Base-by-base conservation (phyloP, 2,113 vertebrate genomes). In the Tretioscincus oriximinensis region DNA sequence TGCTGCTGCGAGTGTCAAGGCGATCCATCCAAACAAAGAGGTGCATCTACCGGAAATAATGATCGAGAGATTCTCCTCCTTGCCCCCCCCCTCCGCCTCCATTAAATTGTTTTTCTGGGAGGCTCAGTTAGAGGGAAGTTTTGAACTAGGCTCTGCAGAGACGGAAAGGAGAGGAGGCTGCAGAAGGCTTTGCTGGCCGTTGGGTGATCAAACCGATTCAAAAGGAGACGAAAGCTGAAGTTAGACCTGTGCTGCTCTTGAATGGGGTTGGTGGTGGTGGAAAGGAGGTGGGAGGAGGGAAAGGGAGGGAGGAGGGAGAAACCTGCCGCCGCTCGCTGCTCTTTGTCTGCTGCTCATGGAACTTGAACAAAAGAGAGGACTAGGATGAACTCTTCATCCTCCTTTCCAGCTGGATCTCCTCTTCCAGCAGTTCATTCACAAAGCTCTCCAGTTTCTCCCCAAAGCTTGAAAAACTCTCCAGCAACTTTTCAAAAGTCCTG, bases 351-450 rank as follows among this genome's bases (percentile, higher is more conserved):
- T 93, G 94, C 93, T 93, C 92, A 84, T 91, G 92, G 93, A 94
- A 95, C 90, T 92, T 92, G 94, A 96, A 96, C 95, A 96, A 96
- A 96, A 95, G 95, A 92, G 93, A 92, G 91, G 94, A 95, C 92
- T 95, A 93, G 92, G 92, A 92, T 95, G 94, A 95, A 95, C 93
- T 95, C 95, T 91, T 81, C 93, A 94, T 94, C 92, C 92, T 90
- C 88, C 75, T 73, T 79, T 75, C 16, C 84, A 76, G 79, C 83
- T 77, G 88, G 84, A 89, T 88, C 93, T 91, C 87, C 65, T 86
- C 78, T 85, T 61, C 80, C 87, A 51, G 83, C 95, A 92, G 92
- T 92, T 88, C 63, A 73, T 84, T 81, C 73, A 76, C 66, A 49
- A 12, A 54, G 18, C 11, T 29, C 71, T 51, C 28, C 54, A 26